Percentiles rank a stretch among this genome's conserved stretches.
phyloP scores from a whole-genome alignment of 2,888 invertebrate species.

The Smittia aterrima region DNA sequence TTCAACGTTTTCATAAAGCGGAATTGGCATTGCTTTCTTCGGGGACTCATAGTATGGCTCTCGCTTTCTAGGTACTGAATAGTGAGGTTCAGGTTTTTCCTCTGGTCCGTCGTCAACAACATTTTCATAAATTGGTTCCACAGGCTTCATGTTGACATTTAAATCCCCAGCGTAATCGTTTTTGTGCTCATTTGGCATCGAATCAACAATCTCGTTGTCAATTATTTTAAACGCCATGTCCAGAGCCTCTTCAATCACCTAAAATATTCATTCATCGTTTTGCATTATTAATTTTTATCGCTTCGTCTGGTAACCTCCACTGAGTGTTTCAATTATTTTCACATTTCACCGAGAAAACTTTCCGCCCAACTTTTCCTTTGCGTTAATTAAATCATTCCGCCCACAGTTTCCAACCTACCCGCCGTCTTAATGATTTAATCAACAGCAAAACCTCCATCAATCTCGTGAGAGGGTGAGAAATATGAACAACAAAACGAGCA shows the following conservation, averaged over 20 bases:
- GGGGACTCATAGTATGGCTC: conserved; percentile 54
- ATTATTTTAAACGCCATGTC: conserved; percentile 64
- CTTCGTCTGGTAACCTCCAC: background rate
- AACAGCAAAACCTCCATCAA: background rate
- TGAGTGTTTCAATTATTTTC: background rate
- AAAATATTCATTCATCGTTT: conserved; percentile 43
- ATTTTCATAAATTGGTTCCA: conserved; percentile 56
- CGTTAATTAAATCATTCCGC: background rate
- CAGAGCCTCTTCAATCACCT: conserved; percentile 65
- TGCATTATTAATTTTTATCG: background rate
- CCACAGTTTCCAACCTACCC: background rate
- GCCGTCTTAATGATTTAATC: background rate
- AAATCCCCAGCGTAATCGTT: background rate
- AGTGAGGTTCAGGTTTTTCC: conserved; percentile 50
- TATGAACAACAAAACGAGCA: background rate
- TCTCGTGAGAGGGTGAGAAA: background rate
- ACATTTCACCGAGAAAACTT: background rate
- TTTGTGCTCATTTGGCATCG: conserved; percentile 28
- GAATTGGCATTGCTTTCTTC: conserved; percentile 53
- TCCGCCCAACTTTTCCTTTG: background rate
- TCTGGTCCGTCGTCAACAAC: conserved; percentile 46
- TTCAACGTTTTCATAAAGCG: conserved; percentile 63
- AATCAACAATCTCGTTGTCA: conserved; percentile 54
- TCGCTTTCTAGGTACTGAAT: conserved; percentile 52
- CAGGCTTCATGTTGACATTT: background rate